Percentiles rank a stretch among this genome's conserved stretches.
Evolutionary conservation across 2,113 vertebrate species (phyloP).

Genomic region (Drymodes brunneopygia): DNA sequence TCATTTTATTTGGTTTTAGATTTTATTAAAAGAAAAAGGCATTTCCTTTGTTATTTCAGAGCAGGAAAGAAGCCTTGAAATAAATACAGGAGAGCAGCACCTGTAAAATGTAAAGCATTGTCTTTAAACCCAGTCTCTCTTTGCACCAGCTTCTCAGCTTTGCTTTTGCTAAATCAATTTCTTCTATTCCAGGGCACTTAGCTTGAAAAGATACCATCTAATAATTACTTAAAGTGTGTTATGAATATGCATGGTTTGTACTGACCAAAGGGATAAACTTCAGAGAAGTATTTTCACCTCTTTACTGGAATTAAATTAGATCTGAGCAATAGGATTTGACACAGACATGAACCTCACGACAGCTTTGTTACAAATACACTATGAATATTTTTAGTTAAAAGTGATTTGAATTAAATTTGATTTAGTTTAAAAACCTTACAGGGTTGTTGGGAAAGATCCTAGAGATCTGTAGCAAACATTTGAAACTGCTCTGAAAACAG

Average conservation of each 20-base stretch:
- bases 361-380: background rate
- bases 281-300: background rate
- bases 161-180: background rate
- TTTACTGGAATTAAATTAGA: background rate
- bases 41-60: background rate
- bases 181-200: background rate
- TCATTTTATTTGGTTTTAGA: background rate
- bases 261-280: slow-evolving; percentile 1
- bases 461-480: background rate
- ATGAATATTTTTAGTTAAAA: background rate
- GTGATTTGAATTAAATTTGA: background rate
- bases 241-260: background rate
- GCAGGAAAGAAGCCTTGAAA: background rate
- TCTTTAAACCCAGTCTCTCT: background rate
- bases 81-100: background rate
- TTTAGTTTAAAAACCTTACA: background rate
- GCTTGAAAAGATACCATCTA: background rate
- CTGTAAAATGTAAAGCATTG: background rate
- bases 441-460: background rate
- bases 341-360: background rate
- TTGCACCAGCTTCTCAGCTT: background rate
- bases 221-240: background rate
- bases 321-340: background rate
- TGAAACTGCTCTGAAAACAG: background rate
- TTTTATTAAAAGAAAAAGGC: background rate